Evolutionary conservation across 2,113 vertebrate genomes (phyloP), one percentile per base, ranked within the genome.

Genomic region (Heteronetta atricapilla): DNA sequence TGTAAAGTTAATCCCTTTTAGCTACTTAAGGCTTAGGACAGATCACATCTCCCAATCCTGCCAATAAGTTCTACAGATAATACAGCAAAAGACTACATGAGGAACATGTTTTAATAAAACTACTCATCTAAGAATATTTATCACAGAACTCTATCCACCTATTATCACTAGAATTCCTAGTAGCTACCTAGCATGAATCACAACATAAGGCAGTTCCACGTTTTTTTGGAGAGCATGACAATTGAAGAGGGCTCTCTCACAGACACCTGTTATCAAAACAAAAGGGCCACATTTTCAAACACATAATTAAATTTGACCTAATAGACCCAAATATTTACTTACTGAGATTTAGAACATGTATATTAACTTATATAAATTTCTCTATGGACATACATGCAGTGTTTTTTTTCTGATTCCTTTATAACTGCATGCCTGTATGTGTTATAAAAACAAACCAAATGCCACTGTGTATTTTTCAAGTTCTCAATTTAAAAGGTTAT

Each of bases 1-100:
- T 84, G 91, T 76, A 79, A 91, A 90, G 86, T 95, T 97, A 97
- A 97, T 97, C 96, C 93, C 69, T 88, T 96, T 96, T 92, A 96
- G 88, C 84, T 94, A 84, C 92, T 97, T 95, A 94, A 46, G 58
- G 84, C 90, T 96, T 94, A 95, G 50, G 95, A 96, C 50, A 95
- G 93, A 62, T 96, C 87, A n/a, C 28, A 86, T 64, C 62, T 89
- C 66, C 82, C 63, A 82, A 77, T 93, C 82, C 80, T 93, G 89
- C 77, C 82, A 95, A 18, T 68, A 84, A 82, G 7, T 84, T 95
- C 67, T 20, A 72, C 66, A 75, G 56, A 62, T n/a, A 21, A 88
- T 55, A 76, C 52, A 96, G 73, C 60, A 88, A 70, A 73, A 74
- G 13, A 70, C 19, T 75, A 58, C 56, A 82, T 7, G 7, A 91